Conservation (phyloP, 2,797 vertebrate genomes). For the Ambastaia sidthimunki region DNA sequence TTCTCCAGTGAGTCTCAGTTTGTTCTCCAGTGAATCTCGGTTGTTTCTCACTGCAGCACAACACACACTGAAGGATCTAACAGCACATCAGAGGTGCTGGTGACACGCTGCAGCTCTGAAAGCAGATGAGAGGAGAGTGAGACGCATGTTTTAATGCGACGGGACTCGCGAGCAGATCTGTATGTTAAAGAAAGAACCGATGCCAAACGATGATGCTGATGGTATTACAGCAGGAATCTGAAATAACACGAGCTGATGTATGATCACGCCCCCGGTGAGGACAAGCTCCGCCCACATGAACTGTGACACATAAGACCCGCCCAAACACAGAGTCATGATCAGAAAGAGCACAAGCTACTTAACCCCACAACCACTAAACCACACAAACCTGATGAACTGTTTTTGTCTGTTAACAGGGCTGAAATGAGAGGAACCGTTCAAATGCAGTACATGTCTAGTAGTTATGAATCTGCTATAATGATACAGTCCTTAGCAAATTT, state of each 20-base stretch:
- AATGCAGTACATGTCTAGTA: no score
- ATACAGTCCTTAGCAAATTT: no score
- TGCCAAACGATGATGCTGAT: not conserved
- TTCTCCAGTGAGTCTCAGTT: not conserved
- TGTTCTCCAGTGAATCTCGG: not conserved
- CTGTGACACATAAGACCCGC: not conserved
- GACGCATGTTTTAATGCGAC: slow-evolving; percentile 73
- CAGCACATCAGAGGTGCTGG: slow-evolving; percentile 36
- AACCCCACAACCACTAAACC: not conserved
- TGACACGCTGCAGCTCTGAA: slow-evolving; percentile 54
- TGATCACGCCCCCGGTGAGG: slow-evolving; percentile 64
- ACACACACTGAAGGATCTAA: slow-evolving; percentile 27
- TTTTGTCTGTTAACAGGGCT: not conserved
- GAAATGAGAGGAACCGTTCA: no score
- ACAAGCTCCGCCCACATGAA: slow-evolving; percentile 9
- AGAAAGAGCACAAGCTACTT: slow-evolving; percentile 17
- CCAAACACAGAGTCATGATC: slow-evolving; percentile 34
- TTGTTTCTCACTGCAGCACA: no score
- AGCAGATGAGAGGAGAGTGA: slow-evolving; percentile 36
- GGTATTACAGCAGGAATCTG: slow-evolving; percentile 64
- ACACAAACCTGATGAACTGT: not conserved
- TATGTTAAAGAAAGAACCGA: slow-evolving; percentile 53
- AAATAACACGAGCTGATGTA: slow-evolving; percentile 69
- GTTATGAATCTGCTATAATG: no score
- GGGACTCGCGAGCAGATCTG: slow-evolving; percentile 68